A percentile compares a stretch with the other conserved stretches of the same genome.
These are phyloP conservation scores for Echiichthys vipera DNA, from an alignment of 2,797 vertebrate species.

Conservation along the genomic window DNA sequence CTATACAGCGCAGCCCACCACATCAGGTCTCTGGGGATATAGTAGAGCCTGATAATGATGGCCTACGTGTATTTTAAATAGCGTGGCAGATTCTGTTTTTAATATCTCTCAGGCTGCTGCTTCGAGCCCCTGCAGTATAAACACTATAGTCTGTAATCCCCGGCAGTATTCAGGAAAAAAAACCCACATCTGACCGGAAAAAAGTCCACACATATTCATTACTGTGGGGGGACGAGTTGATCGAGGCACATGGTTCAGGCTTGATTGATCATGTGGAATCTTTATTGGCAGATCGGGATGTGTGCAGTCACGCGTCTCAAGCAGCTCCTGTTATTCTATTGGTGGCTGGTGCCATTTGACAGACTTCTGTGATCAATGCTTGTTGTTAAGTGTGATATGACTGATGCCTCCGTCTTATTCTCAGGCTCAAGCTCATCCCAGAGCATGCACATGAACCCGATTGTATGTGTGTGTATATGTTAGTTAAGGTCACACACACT, in stretches of 20 bases:
- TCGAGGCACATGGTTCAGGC: slow-evolving; percentile 16
- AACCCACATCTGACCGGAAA: slow-evolving; percentile 32
- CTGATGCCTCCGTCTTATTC: slow-evolving; percentile 40
- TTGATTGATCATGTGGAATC: slow-evolving; percentile 46
- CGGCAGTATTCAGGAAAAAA: slow-evolving; percentile 22
- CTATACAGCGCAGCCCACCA: slow-evolving; percentile 53
- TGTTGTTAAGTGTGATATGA: slow-evolving; percentile 58
- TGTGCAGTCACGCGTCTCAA: slow-evolving; percentile 14
- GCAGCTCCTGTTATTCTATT: slow-evolving; percentile 49
- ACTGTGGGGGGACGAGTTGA: slow-evolving; percentile 21
- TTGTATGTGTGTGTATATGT: neutral
- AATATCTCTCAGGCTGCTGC: slow-evolving; percentile 34
- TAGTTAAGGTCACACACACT: neutral
- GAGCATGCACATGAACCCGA: slow-evolving; percentile 13
- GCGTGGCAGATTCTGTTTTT: slow-evolving; percentile 45
- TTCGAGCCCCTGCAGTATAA: slow-evolving; percentile 20
- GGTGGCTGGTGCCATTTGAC: slow-evolving; percentile 63
- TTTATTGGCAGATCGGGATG: slow-evolving; percentile 36
- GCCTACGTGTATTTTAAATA: slow-evolving; percentile 62
- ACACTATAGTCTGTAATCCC: slow-evolving; percentile 16
- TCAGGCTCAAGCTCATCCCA: slow-evolving; percentile 26
- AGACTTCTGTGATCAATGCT: slow-evolving; percentile 58
- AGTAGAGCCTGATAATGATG: slow-evolving; percentile 59
- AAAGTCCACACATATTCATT: slow-evolving; percentile 29
- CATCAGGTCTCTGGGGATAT: slow-evolving; percentile 52